phyloP scores from a whole-genome alignment of 2,113 vertebrate genomes.

The Caretta caretta region DNA sequence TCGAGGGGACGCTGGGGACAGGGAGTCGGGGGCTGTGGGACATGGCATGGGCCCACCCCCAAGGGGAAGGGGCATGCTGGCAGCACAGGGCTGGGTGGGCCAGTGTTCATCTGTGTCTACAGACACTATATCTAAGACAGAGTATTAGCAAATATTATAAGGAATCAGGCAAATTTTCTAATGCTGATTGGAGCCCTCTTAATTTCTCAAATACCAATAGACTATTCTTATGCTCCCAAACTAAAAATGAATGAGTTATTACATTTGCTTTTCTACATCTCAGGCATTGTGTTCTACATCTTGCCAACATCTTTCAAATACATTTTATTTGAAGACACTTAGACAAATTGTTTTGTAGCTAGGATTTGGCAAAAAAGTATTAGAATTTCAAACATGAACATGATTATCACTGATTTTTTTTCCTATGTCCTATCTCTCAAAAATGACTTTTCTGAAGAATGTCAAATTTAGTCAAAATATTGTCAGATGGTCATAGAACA shows the following conservation, averaged over 20 bases:
- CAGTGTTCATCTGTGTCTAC: too few species aligned
- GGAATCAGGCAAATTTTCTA: not conserved
- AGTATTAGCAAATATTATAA: not conserved
- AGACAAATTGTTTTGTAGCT: not conserved
- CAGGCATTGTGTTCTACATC: not conserved
- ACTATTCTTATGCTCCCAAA: not conserved
- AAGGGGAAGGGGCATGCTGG: too few species aligned
- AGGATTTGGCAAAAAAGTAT: not conserved
- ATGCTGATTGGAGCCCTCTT: not conserved
- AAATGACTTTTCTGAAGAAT: not conserved
- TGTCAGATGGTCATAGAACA: not conserved
- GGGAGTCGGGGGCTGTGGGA: too few species aligned
- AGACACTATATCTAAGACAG: not conserved
- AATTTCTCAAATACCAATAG: not conserved
- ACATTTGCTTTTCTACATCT: not conserved
- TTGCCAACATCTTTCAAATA: not conserved
- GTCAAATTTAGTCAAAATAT: not conserved
- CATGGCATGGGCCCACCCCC: too few species aligned
- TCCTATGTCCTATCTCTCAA: not conserved
- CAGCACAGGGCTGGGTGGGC: too few species aligned
- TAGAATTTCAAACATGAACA: too few species aligned
- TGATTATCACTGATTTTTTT: not conserved
- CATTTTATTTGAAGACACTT: not conserved
- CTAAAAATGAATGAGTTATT: not conserved
- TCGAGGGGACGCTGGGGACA: too few species aligned